These are phyloP conservation scores for Kryptopterus vitreolus DNA, from an alignment of 2,797 vertebrate genomes.

Conservation along the genomic window DNA sequence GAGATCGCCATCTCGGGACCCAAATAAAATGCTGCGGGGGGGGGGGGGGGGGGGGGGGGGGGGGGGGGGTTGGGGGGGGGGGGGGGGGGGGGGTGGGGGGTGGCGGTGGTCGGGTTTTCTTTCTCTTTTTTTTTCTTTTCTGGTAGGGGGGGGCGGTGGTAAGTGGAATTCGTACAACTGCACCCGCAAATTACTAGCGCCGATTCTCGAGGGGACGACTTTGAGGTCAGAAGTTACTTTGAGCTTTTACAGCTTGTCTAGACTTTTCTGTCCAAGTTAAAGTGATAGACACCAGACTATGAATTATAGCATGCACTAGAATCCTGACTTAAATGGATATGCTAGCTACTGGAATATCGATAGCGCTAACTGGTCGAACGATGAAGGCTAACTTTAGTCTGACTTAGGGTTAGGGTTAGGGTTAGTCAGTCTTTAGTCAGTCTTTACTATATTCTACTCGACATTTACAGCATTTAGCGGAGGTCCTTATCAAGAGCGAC, in stretches of 20 bases:
- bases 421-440: too few relatives aligned
- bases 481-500: too few relatives aligned
- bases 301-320: background rate
- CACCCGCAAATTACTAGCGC: conserved; percentile 10
- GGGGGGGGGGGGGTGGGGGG: too few relatives aligned
- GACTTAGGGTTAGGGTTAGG: background rate
- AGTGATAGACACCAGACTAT: conserved; percentile 15
- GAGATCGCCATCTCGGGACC: background rate
- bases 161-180: background rate
- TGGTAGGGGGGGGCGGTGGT: too few relatives aligned
- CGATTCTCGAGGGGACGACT: background rate
- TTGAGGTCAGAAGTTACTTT: conserved; percentile 1
- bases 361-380: background rate
- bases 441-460: too few relatives aligned
- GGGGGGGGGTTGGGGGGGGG: too few relatives aligned
- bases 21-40: background rate
- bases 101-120: too few relatives aligned
- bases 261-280: conserved; percentile 1
- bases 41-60: too few relatives aligned
- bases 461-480: too few relatives aligned
- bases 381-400: background rate
- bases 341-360: background rate
- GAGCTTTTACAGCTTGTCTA: background rate
- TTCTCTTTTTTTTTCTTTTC: too few relatives aligned
- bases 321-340: background rate